Evolutionary conservation across 2,113 vertebrate genomes (phyloP).

Genomic region (Sphyrna mokarran): DNA sequence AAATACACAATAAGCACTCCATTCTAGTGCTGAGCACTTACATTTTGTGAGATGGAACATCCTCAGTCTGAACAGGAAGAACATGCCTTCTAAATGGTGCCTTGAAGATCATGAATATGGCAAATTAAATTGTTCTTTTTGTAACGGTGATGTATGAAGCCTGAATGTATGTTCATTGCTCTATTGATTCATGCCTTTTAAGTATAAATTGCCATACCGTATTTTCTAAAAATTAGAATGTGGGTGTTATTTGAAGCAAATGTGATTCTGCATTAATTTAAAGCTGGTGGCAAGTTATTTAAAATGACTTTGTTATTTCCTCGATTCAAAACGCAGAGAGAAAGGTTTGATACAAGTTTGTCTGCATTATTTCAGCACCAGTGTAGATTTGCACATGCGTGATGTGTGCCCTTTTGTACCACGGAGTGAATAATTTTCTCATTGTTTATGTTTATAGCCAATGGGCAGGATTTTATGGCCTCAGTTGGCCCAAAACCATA

Average conservation of each 20-base stretch:
- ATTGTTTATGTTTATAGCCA: not conserved
- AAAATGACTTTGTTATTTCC: not conserved
- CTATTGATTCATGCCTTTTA: not conserved
- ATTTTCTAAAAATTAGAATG: not conserved
- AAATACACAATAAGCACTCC: not conserved
- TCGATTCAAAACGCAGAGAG: not conserved
- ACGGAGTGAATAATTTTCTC: not conserved
- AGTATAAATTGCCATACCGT: not conserved
- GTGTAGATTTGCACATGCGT: not conserved
- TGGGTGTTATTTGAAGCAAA: not conserved
- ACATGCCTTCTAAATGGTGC: not conserved
- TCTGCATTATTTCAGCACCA: not conserved
- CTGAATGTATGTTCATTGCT: not conserved
- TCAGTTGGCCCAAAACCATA: too few relatives aligned
- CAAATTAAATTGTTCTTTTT: not conserved
- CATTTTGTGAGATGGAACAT: not conserved
- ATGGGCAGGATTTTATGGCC: too few relatives aligned
- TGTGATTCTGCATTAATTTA: not conserved
- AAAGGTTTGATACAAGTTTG: not conserved
- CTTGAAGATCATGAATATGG: not conserved
- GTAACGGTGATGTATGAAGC: not conserved
- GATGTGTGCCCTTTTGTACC: not conserved
- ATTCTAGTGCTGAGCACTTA: not conserved
- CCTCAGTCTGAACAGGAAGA: not conserved
- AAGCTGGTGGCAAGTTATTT: not conserved